phyloP scores from a whole-genome alignment of 2,797 vertebrate species.

The Gymnothorax javanicus region DNA sequence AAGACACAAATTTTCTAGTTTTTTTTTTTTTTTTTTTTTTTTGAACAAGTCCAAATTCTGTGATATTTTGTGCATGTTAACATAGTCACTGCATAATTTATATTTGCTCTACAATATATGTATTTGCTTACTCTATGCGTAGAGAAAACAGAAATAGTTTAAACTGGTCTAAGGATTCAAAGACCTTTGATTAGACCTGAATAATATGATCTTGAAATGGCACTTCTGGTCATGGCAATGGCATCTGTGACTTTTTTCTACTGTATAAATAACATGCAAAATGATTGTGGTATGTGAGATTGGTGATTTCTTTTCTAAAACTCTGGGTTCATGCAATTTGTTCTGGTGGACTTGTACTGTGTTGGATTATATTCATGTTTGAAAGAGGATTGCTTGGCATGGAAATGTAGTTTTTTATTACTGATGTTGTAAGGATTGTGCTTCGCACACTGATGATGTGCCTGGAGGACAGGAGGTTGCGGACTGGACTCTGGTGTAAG shows the following conservation, averaged over 20 bases:
- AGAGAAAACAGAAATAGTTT: background rate
- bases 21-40: too few species aligned
- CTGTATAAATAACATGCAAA: background rate
- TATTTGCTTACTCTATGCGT: constrained; percentile 40
- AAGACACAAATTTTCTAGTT: too few species aligned
- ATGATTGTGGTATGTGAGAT: background rate
- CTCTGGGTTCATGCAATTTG: background rate
- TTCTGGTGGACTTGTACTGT: background rate
- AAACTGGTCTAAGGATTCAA: background rate
- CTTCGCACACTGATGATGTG: too few species aligned
- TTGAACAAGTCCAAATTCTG: too few species aligned
- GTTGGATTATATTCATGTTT: background rate
- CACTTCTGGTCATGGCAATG: background rate
- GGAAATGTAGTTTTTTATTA: background rate
- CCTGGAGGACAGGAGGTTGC: too few species aligned
- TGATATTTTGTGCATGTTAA: too few species aligned
- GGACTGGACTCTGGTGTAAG: too few species aligned
- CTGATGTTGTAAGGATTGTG: background rate
- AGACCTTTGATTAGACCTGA: background rate
- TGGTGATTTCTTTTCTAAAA: background rate
- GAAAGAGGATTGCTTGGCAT: background rate
- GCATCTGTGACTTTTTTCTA: background rate
- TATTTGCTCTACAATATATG: constrained; percentile 47
- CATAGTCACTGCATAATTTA: constrained; percentile 20
- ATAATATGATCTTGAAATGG: background rate